Evolutionary conservation across 2,888 invertebrate species (phyloP).

Genomic region (Chaetogeoica ovagalla): DNA sequence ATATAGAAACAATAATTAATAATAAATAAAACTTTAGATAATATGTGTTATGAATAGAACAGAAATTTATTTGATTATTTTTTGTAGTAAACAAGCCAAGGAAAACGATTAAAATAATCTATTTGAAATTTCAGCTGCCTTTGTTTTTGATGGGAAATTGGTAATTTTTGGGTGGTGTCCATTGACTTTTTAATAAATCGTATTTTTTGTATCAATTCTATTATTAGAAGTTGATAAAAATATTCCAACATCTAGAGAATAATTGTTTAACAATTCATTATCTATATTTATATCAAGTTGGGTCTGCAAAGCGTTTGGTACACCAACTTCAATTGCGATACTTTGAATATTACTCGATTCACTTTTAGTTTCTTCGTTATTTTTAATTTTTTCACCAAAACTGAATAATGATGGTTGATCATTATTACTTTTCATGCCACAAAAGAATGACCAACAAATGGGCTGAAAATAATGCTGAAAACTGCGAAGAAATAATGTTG

Average conservation of each 20-base stretch:
- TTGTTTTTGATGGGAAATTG: constrained; percentile 7
- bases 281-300: constrained; percentile 15
- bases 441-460: no score
- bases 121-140: constrained; percentile 33
- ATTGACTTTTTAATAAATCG: constrained; percentile 1
- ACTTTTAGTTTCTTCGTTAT: constrained; percentile 15
- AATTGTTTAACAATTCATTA: constrained; percentile 6
- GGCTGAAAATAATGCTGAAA: no score
- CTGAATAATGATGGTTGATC: constrained; percentile 21
- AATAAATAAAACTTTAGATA: no score
- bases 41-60: no score
- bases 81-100: no score
- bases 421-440: constrained; percentile 7
- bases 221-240: constrained; percentile 15
- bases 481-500: no score
- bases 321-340: constrained; percentile 26
- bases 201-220: constrained; percentile 13
- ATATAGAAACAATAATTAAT: no score
- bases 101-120: neutral
- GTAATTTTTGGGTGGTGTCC: constrained; percentile 13
- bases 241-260: constrained; percentile 14
- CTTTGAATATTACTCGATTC: constrained; percentile 18
- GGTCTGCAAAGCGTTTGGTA: constrained; percentile 20
- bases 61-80: no score
- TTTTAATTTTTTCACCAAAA: constrained; percentile 25